These are phyloP conservation scores for Pheosia gnoma DNA, from an alignment of 2,888 invertebrate species.

Conservation along the genomic window DNA sequence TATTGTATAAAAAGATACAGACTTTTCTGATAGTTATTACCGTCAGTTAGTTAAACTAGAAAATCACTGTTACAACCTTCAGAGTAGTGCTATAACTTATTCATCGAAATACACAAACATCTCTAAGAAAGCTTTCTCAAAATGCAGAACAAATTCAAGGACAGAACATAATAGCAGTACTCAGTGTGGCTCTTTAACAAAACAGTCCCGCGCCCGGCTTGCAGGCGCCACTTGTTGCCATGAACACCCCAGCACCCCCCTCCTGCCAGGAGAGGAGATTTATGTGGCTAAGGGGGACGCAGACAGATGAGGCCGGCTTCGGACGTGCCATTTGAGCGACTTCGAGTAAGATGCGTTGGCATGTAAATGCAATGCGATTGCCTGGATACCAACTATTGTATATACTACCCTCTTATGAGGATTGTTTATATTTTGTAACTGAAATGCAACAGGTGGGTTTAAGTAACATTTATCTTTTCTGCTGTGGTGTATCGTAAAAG, in stretches of 20 bases:
- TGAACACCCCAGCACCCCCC: conserved; percentile 14
- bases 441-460: not conserved
- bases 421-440: not conserved
- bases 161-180: not conserved
- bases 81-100: not conserved
- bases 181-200: not conserved
- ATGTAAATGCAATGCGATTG: conserved; percentile 10
- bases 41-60: no score
- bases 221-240: conserved; percentile 74
- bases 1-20: no score
- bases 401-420: not conserved
- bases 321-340: conserved; percentile 19
- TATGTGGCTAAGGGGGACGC: conserved; percentile 28
- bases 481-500: no score
- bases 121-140: not conserved
- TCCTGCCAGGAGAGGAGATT: conserved; percentile 20
- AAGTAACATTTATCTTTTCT: not conserved
- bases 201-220: conserved; percentile 22
- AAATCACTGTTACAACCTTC: no score
- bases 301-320: conserved; percentile 21
- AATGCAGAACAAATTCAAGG: not conserved
- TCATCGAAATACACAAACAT: not conserved
- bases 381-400: not conserved
- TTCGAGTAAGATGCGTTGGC: conserved; percentile 10
- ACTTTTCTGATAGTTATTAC: no score